Conservation (phyloP, 1,140 invertebrate species). For the Hyles euphorbiae region DNA sequence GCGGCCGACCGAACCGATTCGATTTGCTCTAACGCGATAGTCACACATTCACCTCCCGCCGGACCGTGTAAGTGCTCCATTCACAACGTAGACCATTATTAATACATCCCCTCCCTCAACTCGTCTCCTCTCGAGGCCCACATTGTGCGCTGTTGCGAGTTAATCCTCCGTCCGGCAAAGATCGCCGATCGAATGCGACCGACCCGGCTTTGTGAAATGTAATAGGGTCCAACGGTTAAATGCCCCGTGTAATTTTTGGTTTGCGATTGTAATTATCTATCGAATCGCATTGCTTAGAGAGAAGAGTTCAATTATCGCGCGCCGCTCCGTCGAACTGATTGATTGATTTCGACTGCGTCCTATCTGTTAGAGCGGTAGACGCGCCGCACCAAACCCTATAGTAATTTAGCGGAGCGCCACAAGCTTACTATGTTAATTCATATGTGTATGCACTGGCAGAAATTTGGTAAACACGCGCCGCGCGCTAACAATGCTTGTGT, state of each 20-base stretch:
- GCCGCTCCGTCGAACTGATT: slow-evolving; percentile 61
- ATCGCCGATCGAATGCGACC: slow-evolving; percentile 54
- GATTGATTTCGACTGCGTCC: slow-evolving; percentile 61
- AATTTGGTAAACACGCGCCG: neutral
- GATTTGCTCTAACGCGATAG: slow-evolving; percentile 67
- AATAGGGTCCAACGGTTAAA: slow-evolving; percentile 62
- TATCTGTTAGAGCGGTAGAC: slow-evolving; percentile 58
- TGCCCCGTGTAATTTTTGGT: slow-evolving; percentile 66
- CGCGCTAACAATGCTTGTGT: neutral
- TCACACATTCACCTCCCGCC: slow-evolving; percentile 65
- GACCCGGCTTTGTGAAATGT: slow-evolving; percentile 55
- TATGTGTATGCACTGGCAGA: neutral
- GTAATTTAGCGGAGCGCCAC: slow-evolving; percentile 42
- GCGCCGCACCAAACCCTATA: slow-evolving; percentile 41
- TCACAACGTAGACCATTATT: slow-evolving; percentile 63
- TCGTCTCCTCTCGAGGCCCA: slow-evolving; percentile 48
- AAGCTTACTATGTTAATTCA: slow-evolving; percentile 10
- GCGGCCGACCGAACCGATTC: slow-evolving; percentile 54
- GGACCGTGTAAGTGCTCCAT: slow-evolving; percentile 69
- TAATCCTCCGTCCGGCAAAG: slow-evolving; percentile 61
- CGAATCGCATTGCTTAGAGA: slow-evolving; percentile 52
- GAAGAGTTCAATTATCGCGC: slow-evolving; percentile 68
- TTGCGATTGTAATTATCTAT: slow-evolving; percentile 70
- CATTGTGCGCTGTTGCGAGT: slow-evolving; percentile 55
- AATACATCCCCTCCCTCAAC: slow-evolving; percentile 54